Percentiles rank a stretch among this genome's conserved stretches.
These are phyloP conservation scores for Orthonyx spaldingii DNA, from an alignment of 2,113 vertebrate genomes.

Conservation along the genomic window DNA sequence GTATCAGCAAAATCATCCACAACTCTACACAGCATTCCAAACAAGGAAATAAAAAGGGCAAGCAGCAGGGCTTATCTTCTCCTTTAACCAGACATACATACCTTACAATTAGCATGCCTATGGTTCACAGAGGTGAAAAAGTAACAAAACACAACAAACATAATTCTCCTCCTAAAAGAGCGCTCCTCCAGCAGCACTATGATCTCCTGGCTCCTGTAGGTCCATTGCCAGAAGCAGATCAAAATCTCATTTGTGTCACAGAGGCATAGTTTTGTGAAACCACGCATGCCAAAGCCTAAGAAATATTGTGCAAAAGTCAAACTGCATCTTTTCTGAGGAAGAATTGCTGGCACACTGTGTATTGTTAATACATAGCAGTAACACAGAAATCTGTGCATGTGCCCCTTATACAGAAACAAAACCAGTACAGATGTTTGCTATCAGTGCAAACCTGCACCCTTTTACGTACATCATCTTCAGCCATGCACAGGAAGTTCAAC, in stretches of 20 bases:
- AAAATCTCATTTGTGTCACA: background rate
- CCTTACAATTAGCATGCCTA: background rate
- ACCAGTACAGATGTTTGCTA: background rate
- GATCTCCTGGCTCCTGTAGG: background rate
- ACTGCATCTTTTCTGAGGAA: background rate
- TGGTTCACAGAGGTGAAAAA: background rate
- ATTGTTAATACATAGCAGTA: background rate
- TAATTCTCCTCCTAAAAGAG: background rate
- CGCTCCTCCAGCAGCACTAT: background rate
- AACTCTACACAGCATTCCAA: background rate
- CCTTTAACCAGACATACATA: background rate
- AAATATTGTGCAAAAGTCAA: background rate
- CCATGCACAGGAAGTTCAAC: background rate
- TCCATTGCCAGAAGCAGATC: background rate
- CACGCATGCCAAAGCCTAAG: background rate
- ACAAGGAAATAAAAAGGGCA: background rate
- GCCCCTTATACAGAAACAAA: background rate
- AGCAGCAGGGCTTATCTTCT: background rate
- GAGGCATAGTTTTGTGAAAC: background rate
- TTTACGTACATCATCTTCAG: background rate
- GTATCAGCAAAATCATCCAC: background rate
- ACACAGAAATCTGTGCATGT: background rate
- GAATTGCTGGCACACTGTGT: background rate
- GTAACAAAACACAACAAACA: background rate
- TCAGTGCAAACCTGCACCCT: background rate